These are phyloP conservation scores for Pristionchus pacificus DNA, from an alignment of 1,140 invertebrate genomes.

Conservation along the genomic window DNA sequence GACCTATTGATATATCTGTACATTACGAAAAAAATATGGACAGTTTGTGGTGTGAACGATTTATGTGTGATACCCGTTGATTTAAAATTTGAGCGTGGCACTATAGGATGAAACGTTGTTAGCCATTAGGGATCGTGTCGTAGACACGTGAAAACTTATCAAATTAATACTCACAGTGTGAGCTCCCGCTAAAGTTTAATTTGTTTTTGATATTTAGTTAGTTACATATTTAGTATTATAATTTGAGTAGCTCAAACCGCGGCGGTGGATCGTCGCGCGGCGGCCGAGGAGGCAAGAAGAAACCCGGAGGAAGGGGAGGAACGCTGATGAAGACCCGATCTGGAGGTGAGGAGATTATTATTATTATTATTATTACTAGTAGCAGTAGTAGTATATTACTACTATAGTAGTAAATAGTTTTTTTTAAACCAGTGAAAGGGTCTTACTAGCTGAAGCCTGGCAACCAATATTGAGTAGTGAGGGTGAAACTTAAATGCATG, in stretches of 20 bases:
- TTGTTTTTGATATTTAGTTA: neutral
- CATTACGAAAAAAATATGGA: too few relatives aligned
- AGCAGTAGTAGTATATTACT: neutral
- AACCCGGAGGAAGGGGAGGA: slow-evolving; percentile 18
- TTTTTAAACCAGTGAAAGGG: too few relatives aligned
- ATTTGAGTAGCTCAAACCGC: neutral
- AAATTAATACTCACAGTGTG: neutral
- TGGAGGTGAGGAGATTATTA: neutral
- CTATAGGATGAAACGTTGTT: too few relatives aligned
- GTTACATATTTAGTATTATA: neutral
- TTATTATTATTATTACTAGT: too few relatives aligned
- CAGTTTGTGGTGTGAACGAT: too few relatives aligned
- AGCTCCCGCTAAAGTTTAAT: neutral
- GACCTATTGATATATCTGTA: too few relatives aligned
- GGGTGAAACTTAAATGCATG: too few relatives aligned
- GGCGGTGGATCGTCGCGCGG: slow-evolving; percentile 9
- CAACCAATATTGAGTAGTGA: too few relatives aligned
- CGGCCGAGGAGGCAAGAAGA: slow-evolving; percentile 27
- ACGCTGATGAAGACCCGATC: slow-evolving; percentile 16
- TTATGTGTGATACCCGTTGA: too few relatives aligned
- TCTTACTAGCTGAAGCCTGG: too few relatives aligned
- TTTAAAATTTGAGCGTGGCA: too few relatives aligned
- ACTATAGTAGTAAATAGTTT: too few relatives aligned
- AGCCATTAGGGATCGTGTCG: neutral
- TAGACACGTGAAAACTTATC: neutral